A percentile compares a stretch with the other conserved stretches of the same genome.
phyloP scores from a whole-genome alignment of 2,113 vertebrate species.

The Notarius quadriscutis region DNA sequence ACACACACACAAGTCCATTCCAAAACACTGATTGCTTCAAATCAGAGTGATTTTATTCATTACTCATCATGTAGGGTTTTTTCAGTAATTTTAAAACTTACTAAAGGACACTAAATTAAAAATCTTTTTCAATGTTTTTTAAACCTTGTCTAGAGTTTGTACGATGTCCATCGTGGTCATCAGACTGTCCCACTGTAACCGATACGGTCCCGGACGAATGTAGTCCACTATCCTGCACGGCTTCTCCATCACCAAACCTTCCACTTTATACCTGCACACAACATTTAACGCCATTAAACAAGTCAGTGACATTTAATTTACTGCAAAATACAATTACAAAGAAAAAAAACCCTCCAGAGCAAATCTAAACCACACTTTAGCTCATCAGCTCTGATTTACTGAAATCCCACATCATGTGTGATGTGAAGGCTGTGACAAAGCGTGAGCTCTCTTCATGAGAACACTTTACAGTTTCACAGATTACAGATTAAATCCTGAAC shows the following conservation, averaged over 20 bases:
- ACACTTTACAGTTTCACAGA: not conserved
- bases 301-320: not conserved
- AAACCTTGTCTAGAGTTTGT: slow-evolving; percentile 78
- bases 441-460: not conserved
- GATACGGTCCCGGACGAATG: slow-evolving; percentile 80
- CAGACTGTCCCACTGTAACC: slow-evolving; percentile 81
- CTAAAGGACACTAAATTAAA: not conserved
- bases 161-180: slow-evolving; percentile 85
- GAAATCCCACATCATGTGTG: too few species aligned
- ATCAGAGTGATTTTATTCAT: not conserved
- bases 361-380: not conserved
- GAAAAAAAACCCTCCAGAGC: not conserved
- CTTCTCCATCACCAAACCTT: slow-evolving; percentile 76
- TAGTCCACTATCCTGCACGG: slow-evolving; percentile 76
- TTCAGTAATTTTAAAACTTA: not conserved
- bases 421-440: not conserved
- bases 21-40: too few species aligned
- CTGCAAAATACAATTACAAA: not conserved
- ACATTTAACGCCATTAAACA: not conserved
- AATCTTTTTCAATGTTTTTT: not conserved
- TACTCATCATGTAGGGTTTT: not conserved
- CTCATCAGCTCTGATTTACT: not conserved
- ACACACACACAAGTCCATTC: not conserved
- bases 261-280: slow-evolving; percentile 78
- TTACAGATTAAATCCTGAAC: not conserved